Evolutionary conservation across 2,888 invertebrate species (phyloP), one percentile per base, ranked within the genome.

Genomic region (Eristalis tenax): DNA sequence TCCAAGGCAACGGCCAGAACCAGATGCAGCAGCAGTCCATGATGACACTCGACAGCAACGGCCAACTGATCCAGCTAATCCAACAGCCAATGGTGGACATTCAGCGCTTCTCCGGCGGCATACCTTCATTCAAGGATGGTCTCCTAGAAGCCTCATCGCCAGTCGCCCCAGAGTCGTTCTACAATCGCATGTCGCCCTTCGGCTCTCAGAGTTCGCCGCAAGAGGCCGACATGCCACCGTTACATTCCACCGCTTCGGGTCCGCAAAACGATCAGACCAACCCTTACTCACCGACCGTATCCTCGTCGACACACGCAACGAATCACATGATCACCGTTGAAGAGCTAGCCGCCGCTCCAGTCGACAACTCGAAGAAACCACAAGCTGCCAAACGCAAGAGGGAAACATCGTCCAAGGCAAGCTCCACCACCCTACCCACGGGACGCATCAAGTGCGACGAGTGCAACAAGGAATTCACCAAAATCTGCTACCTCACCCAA

Each of bases 401-500:
- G 28, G 90, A 89, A 85, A 88, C 89, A 40, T 61, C 79, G 22
- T 50, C 43, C 18, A 90, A 91, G 40, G 89, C 91, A 4, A 89
- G 89, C 26, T 89, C 90, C 22, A 90, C 90, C 0, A 89, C 89
- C 79, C 90, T 91, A 83, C 91, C 92, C 40, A 90, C 90, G 66
- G 91, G 92, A 0, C 90, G 92, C 57, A 91, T 92, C 92, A 96
- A 96, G 93, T 98, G 97, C 93, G 94, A 95, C 91, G 96, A 96
- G 91, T 98, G 98, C 93, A 95, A 96, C 92, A 97, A 97, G 93
- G 93, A 95, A 59, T 98, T 98, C 93, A 96, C 96, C 92, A 97
- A 96, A 90, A 96, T 96, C 69, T 98, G 98, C 92, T 98, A 98
- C 92, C 94, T 98, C 78, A 98, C 97, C 71, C 98, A 98, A 92